Conservation (phyloP, 2,113 vertebrate genomes). For the Colius striatus region DNA sequence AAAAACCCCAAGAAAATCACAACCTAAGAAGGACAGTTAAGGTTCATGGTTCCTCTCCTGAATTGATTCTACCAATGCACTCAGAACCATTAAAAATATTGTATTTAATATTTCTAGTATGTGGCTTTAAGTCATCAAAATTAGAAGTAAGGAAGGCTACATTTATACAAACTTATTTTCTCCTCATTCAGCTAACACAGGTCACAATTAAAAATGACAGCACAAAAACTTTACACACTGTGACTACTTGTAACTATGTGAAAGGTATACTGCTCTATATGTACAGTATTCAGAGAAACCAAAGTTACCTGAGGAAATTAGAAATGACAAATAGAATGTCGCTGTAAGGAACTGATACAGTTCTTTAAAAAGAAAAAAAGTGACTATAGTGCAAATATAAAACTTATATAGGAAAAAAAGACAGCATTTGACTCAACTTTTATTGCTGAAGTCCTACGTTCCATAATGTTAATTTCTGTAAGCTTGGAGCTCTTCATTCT, state of each 20-base stretch:
- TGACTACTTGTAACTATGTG: not conserved
- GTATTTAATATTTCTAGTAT: constrained; percentile 22
- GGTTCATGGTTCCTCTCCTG: constrained; percentile 59
- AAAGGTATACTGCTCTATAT: not conserved
- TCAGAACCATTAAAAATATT: constrained; percentile 4
- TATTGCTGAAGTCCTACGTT: not conserved
- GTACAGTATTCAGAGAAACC: not conserved
- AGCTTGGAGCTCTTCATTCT: not conserved
- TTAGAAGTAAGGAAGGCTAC: not conserved
- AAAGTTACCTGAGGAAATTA: not conserved
- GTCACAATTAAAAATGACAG: not conserved
- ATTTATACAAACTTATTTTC: not conserved
- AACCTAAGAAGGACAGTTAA: constrained; percentile 37
- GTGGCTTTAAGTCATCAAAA: not conserved
- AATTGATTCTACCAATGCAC: constrained; percentile 18
- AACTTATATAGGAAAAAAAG: not conserved
- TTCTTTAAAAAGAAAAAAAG: not conserved
- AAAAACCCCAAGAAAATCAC: not conserved
- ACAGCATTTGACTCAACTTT: not conserved
- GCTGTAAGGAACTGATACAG: not conserved
- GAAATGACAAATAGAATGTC: not conserved
- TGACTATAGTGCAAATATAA: not conserved
- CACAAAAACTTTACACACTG: not conserved
- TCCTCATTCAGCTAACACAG: not conserved
- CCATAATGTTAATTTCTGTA: not conserved